phyloP scores from a whole-genome alignment of 2,113 vertebrate genomes.

The Brachypodius melanocephalos region DNA sequence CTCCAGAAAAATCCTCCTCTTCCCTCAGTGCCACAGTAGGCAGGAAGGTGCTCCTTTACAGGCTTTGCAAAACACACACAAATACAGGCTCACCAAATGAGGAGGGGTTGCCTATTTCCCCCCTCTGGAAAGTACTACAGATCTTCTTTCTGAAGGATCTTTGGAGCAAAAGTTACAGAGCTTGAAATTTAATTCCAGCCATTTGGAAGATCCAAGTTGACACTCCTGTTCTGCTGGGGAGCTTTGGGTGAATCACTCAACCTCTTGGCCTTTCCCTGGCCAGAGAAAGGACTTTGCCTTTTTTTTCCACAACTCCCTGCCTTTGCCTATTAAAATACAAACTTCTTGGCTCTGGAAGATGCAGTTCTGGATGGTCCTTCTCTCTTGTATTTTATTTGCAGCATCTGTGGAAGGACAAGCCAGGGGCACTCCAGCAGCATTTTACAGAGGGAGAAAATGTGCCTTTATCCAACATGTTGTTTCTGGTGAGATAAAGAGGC shows the following conservation, averaged over 20 bases:
- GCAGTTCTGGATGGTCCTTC: background rate
- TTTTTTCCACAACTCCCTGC: background rate
- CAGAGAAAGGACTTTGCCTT: background rate
- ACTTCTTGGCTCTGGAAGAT: background rate
- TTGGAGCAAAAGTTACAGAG: background rate
- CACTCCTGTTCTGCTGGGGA: background rate
- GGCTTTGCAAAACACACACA: background rate
- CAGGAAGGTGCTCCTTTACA: background rate
- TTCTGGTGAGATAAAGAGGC: background rate
- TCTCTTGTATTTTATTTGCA: background rate
- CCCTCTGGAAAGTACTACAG: background rate
- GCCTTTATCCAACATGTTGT: background rate
- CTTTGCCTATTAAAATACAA: background rate
- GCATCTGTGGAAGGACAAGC: background rate
- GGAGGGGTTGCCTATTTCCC: accelerated
- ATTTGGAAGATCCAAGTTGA: background rate
- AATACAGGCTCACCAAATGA: background rate
- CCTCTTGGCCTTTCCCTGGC: background rate
- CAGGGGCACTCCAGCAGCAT: background rate
- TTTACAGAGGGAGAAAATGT: background rate
- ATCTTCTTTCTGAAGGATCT: background rate
- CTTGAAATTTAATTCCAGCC: background rate
- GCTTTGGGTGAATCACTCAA: background rate
- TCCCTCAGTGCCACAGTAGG: background rate
- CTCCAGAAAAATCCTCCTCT: background rate